phyloP scores from a whole-genome alignment of 2,797 vertebrate genomes.

The Xenentodon cancila region DNA sequence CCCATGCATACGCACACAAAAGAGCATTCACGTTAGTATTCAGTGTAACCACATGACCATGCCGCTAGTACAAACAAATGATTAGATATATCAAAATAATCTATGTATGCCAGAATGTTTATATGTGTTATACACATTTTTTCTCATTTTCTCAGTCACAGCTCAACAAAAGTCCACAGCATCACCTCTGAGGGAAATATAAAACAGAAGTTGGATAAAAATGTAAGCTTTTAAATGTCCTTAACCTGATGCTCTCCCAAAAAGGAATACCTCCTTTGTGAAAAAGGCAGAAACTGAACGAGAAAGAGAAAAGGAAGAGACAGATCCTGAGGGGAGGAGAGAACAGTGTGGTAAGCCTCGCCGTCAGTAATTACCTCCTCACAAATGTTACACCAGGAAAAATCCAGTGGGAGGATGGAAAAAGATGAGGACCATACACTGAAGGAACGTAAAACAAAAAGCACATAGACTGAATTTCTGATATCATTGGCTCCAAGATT shows the following conservation, averaged over 20 bases:
- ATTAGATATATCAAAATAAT: not conserved
- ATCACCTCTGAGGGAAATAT: constrained; percentile 9
- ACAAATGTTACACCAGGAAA: constrained; percentile 54
- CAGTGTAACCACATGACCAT: not conserved
- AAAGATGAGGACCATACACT: constrained; percentile 46
- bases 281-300: constrained; percentile 25
- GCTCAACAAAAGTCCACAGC: constrained; percentile 41
- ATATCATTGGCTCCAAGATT: constrained; percentile 43
- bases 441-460: constrained; percentile 33
- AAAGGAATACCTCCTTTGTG: not conserved
- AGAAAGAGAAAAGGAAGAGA: constrained; percentile 29
- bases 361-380: constrained; percentile 68
- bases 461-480: constrained; percentile 42
- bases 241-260: constrained; percentile 38
- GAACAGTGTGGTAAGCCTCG: constrained; percentile 62
- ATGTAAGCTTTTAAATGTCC: constrained; percentile 43
- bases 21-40: not conserved
- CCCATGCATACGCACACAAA: constrained; percentile 5
- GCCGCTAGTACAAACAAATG: not conserved
- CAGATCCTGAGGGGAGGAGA: constrained; percentile 46
- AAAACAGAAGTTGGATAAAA: constrained; percentile 32
- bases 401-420: constrained; percentile 39
- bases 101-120: not conserved
- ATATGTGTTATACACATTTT: not conserved
- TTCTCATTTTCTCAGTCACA: constrained; percentile 3